Evolutionary conservation across 2,113 vertebrate species (phyloP).

Genomic region (Sinocyclocheilus rhinocerous): DNA sequence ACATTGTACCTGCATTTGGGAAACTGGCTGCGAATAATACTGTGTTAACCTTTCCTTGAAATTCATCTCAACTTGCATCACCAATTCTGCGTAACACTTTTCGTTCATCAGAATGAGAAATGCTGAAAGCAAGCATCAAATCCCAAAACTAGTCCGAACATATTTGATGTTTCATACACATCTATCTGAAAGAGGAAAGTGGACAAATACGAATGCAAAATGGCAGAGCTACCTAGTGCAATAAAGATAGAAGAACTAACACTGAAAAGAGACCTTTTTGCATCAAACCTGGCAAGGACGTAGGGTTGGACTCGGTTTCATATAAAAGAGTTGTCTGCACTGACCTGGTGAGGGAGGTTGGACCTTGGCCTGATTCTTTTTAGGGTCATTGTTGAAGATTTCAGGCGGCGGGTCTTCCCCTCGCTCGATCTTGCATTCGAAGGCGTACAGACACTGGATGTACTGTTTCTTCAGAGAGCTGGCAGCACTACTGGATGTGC

Average conservation of each 20-base stretch:
- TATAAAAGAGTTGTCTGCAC: slow-evolving; percentile 22
- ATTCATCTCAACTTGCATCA: neutral
- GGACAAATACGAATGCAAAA: neutral
- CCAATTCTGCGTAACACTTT: neutral
- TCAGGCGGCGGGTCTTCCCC: slow-evolving; percentile 97
- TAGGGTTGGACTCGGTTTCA: neutral
- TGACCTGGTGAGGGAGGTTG: slow-evolving; percentile 97
- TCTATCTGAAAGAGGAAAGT: neutral
- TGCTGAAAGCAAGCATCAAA: too few species aligned
- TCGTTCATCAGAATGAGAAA: neutral
- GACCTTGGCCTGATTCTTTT: slow-evolving; percentile 96
- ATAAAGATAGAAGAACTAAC: neutral
- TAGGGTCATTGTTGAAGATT: slow-evolving; percentile 91
- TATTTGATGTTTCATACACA: neutral
- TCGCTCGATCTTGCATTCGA: slow-evolving; percentile 97
- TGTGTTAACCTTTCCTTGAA: neutral
- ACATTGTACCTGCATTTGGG: neutral
- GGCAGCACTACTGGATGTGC: slow-evolving; percentile 97
- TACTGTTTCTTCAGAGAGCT: slow-evolving; percentile 99
- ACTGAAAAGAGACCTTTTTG: neutral
- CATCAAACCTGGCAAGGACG: neutral
- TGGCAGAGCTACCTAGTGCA: neutral
- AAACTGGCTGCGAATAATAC: neutral
- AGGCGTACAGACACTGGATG: slow-evolving; percentile 98
- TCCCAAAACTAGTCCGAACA: too few species aligned